Evolutionary conservation across 2,797 vertebrate genomes (phyloP).

Genomic region (Hydrolagus colliei): DNA sequence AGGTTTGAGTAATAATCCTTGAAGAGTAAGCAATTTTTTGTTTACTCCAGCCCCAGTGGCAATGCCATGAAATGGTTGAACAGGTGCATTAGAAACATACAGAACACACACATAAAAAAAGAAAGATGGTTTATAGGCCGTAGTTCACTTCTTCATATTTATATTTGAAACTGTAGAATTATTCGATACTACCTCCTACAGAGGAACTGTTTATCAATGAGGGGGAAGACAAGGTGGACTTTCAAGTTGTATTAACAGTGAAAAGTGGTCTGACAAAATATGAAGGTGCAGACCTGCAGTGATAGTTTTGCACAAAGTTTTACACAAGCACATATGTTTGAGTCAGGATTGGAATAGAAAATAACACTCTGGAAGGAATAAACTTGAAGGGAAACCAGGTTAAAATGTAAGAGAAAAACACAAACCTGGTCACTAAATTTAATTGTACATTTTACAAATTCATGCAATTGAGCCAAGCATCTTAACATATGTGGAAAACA

Average conservation of each 20-base stretch:
- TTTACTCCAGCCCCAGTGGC: conserved; percentile 70
- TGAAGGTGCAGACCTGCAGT: conserved; percentile 94
- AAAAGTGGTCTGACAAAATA: conserved; percentile 99
- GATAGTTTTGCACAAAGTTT: conserved; percentile 71
- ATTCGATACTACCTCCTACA: conserved; percentile 83
- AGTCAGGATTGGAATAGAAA: conserved; percentile 85
- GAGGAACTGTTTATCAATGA: conserved; percentile 80
- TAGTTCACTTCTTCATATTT: conserved; percentile 79
- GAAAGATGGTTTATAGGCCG: conserved; percentile 61
- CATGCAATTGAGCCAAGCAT: no score
- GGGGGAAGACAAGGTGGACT: conserved; percentile 70
- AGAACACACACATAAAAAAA: conserved; percentile 43
- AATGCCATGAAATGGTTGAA: conserved; percentile 61
- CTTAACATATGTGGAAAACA: no score
- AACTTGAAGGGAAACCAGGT: background rate
- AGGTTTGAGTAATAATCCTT: conserved; percentile 25
- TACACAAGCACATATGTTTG: conserved; percentile 87
- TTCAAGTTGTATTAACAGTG: conserved; percentile 93
- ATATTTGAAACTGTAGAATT: conserved; percentile 63
- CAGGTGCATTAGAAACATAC: background rate
- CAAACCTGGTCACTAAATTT: no score
- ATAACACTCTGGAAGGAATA: conserved; percentile 79
- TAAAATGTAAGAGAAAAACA: background rate
- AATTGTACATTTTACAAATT: no score
- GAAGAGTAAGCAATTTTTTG: conserved; percentile 57